Conservation (phyloP, 2,113 vertebrate species). For the Clarias macrocephalus region DNA sequence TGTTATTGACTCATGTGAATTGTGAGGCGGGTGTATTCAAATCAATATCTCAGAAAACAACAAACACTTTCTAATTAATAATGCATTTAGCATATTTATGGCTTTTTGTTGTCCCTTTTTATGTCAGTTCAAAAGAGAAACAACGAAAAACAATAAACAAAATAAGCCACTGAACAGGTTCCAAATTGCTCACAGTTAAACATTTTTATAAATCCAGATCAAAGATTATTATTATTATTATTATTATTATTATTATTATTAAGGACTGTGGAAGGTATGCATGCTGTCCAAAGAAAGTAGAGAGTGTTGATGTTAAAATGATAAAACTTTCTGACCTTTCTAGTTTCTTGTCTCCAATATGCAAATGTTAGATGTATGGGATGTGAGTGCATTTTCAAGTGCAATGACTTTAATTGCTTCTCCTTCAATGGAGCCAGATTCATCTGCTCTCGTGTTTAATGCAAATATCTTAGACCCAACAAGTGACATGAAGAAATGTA, state of each 20-base stretch:
- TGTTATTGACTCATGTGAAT: not conserved
- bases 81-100: not conserved
- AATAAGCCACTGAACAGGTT: not conserved
- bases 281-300: not conserved
- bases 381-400: slow-evolving; percentile 8
- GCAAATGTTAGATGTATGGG: slow-evolving; percentile 6
- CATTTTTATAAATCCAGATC: not conserved
- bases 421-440: slow-evolving; percentile 4
- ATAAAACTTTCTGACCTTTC: slow-evolving; percentile 15
- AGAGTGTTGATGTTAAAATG: not conserved
- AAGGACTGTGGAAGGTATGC: too few species aligned
- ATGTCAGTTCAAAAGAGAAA: not conserved
- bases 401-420: slow-evolving; percentile 26
- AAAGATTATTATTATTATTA: not conserved
- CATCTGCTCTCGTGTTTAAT: slow-evolving; percentile 3
- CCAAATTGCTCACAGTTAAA: not conserved
- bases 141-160: not conserved
- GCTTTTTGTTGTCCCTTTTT: not conserved
- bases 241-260: too few species aligned
- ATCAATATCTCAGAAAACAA: not conserved
- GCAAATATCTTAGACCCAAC: slow-evolving; percentile 21
- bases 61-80: not conserved
- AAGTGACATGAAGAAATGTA: slow-evolving; percentile 30
- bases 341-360: not conserved
- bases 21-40: not conserved